A percentile compares a stretch with the other conserved stretches of the same genome.
Conservation (phyloP, 2,113 vertebrate genomes). For the Atrichornis clamosus region DNA sequence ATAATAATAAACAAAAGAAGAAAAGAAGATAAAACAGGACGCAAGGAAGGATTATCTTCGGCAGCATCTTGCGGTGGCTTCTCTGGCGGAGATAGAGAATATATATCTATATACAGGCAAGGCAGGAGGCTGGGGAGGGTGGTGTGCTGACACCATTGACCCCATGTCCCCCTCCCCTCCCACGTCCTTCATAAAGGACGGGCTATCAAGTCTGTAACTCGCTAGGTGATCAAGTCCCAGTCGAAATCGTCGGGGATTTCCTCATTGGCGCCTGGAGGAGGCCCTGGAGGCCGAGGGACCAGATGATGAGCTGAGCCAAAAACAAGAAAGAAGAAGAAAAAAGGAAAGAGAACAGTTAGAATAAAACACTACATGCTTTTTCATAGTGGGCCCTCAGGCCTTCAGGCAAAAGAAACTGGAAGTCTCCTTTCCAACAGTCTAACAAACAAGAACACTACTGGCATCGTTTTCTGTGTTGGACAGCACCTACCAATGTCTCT, state of each 20-base stretch:
- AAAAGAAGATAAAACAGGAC: conserved; percentile 70
- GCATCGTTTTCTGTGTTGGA: not conserved
- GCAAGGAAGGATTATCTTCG: conserved; percentile 75
- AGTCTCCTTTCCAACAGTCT: not conserved
- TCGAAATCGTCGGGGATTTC: conserved; percentile 83
- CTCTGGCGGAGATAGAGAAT: conserved; percentile 76
- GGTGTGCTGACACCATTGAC: conserved; percentile 17
- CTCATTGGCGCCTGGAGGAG: conserved; percentile 76
- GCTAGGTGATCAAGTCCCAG: conserved; percentile 84
- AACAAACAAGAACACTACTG: not conserved
- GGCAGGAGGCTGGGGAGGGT: conserved; percentile 28
- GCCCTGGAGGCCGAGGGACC: conserved; percentile 75
- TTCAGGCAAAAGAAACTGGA: not conserved
- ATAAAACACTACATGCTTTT: not conserved
- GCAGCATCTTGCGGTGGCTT: conserved; percentile 78
- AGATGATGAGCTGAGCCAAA: conserved; percentile 71
- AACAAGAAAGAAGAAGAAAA: not conserved
- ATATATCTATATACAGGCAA: conserved; percentile 76
- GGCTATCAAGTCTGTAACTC: conserved; percentile 50
- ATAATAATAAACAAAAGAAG: conserved; percentile 73
- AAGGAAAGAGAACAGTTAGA: not conserved
- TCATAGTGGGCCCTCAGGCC: not conserved
- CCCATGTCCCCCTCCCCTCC: conserved; percentile 35
- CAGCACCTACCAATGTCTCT: not conserved
- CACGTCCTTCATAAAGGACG: conserved; percentile 34